A percentile compares a stretch with the other conserved stretches of the same genome.
These are phyloP conservation scores for Trichomalopsis sarcophagae DNA, from an alignment of 1,140 invertebrate genomes.

Conservation along the genomic window DNA sequence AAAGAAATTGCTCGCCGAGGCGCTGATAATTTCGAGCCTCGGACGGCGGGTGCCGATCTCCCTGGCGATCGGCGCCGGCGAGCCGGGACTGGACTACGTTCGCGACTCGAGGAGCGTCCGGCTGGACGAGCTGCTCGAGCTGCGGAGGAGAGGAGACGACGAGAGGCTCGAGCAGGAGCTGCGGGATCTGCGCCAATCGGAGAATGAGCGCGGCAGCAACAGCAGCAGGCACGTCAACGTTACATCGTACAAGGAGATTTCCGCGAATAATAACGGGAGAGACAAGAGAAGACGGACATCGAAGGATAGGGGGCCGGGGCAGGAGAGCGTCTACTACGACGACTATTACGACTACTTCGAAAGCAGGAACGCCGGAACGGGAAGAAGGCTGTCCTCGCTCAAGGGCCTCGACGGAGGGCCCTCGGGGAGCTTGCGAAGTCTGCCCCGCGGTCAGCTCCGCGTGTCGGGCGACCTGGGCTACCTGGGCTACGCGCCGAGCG, in stretches of 20 bases:
- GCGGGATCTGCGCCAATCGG: background rate
- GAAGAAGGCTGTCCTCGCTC: background rate
- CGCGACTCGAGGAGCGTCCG: background rate
- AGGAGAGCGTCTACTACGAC: background rate
- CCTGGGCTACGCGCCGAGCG: background rate
- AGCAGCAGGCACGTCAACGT: background rate
- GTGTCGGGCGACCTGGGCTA: background rate
- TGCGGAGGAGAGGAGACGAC: too few species aligned
- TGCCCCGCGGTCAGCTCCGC: background rate
- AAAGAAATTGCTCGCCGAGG: background rate
- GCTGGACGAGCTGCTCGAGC: background rate
- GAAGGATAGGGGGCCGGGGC: too few species aligned
- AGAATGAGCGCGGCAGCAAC: too few species aligned
- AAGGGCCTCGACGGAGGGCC: too few species aligned
- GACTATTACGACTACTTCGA: conserved; percentile 6
- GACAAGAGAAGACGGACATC: too few species aligned
- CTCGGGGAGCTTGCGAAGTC: background rate
- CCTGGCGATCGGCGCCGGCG: background rate
- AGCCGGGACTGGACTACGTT: background rate
- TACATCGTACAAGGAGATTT: background rate
- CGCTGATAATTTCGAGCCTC: background rate
- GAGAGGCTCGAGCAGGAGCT: background rate
- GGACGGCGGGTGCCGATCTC: background rate
- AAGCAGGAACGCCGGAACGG: background rate
- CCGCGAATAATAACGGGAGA: too few species aligned